Conservation (phyloP, 1,140 invertebrate species). For the Drosophila ercepeae region DNA sequence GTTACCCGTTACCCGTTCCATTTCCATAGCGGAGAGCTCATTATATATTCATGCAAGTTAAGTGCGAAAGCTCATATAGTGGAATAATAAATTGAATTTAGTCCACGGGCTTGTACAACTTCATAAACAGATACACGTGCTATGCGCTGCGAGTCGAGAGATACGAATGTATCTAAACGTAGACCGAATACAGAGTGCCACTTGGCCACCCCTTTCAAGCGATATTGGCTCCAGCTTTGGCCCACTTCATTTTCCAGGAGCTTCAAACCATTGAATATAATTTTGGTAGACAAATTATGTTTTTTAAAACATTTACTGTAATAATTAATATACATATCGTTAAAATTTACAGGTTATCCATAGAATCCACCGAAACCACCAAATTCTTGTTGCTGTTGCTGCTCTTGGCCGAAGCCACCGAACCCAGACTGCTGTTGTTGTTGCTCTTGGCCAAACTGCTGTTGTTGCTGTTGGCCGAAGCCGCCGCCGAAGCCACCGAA, state of each 20-base stretch:
- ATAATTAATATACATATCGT: not conserved
- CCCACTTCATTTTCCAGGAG: too few species aligned
- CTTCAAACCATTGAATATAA: too few species aligned
- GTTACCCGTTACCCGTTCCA: constrained; percentile 11
- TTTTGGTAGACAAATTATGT: too few species aligned
- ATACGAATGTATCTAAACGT: constrained; percentile 54
- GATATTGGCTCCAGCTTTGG: not conserved
- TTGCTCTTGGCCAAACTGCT: not conserved
- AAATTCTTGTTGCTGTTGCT: not conserved
- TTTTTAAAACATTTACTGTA: not conserved
- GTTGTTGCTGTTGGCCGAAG: too few species aligned
- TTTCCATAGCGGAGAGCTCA: constrained; percentile 37
- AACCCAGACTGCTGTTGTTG: not conserved
- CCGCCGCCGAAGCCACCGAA: too few species aligned
- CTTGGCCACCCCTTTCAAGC: constrained; percentile 1
- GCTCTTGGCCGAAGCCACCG: not conserved
- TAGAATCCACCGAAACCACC: not conserved
- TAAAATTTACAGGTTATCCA: not conserved
- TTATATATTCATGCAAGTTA: constrained; percentile 80
- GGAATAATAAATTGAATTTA: constrained; percentile 78
- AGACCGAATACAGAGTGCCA: not conserved
- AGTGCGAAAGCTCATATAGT: constrained; percentile 78
- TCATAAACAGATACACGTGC: constrained; percentile 65
- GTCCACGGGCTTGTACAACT: constrained; percentile 52
- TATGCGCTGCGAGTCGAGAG: constrained; percentile 8